These are phyloP conservation scores for Hippopotamus amphibius DNA, from an alignment of 2,113 vertebrate genomes.

Conservation along the genomic window DNA sequence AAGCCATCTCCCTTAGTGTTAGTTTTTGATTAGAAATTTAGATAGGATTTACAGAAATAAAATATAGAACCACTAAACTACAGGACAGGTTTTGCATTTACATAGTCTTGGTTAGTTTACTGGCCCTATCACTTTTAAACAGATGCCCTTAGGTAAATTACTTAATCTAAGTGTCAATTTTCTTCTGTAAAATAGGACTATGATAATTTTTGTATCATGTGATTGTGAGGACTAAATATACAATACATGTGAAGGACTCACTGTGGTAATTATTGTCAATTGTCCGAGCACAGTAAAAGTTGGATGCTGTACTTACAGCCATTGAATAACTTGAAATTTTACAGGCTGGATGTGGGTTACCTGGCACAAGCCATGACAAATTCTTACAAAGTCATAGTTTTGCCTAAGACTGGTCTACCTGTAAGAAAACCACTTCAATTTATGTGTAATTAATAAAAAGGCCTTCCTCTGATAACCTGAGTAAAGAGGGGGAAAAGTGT, in stretches of 20 bases:
- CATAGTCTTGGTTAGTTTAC: neutral
- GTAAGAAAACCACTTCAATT: neutral
- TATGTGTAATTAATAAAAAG: neutral
- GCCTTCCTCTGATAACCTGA: neutral
- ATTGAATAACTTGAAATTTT: neutral
- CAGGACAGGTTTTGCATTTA: neutral
- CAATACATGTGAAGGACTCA: neutral
- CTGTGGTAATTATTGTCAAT: neutral
- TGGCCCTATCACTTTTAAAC: neutral
- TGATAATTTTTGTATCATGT: neutral
- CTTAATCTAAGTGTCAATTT: neutral
- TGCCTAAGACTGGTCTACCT: neutral
- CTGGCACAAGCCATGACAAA: neutral
- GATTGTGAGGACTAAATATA: neutral
- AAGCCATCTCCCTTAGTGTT: neutral
- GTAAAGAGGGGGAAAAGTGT: neutral
- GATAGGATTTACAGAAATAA: neutral
- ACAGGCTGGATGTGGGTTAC: neutral
- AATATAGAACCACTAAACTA: neutral
- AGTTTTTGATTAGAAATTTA: neutral
- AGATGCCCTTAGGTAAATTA: neutral
- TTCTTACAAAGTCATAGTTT: neutral
- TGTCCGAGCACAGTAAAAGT: neutral
- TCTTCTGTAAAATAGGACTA: neutral
- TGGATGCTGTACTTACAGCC: neutral